Percentiles rank a stretch among this genome's conserved stretches.
Conservation (phyloP, 2,888 invertebrate genomes). For the Ctenicera cuprea region DNA sequence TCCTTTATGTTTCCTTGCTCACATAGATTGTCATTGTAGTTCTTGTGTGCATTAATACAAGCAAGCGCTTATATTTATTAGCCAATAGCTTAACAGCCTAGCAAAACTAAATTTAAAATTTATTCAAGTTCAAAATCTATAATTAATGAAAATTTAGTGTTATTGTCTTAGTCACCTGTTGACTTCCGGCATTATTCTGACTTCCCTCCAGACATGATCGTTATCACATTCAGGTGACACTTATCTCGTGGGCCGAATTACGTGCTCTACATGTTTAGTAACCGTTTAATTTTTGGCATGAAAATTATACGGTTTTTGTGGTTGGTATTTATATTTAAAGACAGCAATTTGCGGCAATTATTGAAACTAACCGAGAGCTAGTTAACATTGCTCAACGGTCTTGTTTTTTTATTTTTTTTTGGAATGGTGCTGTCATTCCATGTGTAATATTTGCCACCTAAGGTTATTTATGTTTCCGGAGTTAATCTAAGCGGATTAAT, state of each 20-base stretch:
- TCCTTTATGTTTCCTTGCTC: slow-evolving; percentile 36
- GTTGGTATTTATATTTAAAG: neutral
- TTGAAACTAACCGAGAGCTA: too few species aligned
- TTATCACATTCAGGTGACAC: slow-evolving; percentile 33
- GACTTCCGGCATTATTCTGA: slow-evolving; percentile 34
- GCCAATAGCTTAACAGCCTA: too few species aligned
- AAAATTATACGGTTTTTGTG: neutral
- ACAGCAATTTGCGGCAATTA: too few species aligned
- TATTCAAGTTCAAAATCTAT: too few species aligned
- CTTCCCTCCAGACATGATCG: slow-evolving; percentile 33
- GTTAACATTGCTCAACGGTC: neutral
- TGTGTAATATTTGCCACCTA: slow-evolving; percentile 4
- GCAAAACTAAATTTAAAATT: too few species aligned
- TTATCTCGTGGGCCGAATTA: slow-evolving; percentile 4
- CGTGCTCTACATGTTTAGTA: slow-evolving; percentile 21
- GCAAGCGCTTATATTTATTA: neutral
- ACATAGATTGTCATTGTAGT: slow-evolving; percentile 19
- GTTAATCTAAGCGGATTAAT: slow-evolving; percentile 6
- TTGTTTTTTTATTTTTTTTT: neutral
- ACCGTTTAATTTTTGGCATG: neutral
- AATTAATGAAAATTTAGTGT: neutral
- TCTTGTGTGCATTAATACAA: neutral
- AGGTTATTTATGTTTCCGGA: slow-evolving; percentile 5
- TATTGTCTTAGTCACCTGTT: slow-evolving; percentile 41
- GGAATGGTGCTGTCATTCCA: neutral